Evolutionary conservation across 2,888 invertebrate species (phyloP).

Genomic region (Aspidiotus rigidus): DNA sequence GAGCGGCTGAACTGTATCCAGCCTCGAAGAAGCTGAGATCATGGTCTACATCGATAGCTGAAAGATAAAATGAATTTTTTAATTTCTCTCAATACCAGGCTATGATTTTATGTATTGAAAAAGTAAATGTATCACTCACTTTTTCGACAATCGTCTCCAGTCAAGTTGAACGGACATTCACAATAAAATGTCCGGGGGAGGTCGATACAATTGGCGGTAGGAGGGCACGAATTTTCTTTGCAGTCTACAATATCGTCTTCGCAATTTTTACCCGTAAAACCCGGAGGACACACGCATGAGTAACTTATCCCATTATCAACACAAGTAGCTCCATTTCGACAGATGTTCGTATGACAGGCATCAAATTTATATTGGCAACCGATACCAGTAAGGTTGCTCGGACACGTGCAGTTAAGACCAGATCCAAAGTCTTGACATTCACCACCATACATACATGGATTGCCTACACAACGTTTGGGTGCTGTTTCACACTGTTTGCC

Average conservation of each 20-base stretch:
- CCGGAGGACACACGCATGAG: constrained; percentile 75
- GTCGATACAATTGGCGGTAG: constrained; percentile 86
- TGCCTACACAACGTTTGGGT: constrained; percentile 86
- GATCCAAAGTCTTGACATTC: constrained; percentile 93
- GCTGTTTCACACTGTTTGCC: constrained; percentile 96
- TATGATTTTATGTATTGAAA: too few relatives aligned
- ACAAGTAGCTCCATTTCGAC: constrained; percentile 88
- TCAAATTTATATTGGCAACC: constrained; percentile 92
- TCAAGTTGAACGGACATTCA: constrained; percentile 92
- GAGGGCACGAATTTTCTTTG: constrained; percentile 86
- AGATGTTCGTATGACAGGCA: constrained; percentile 80
- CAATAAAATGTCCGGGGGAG: constrained; percentile 85
- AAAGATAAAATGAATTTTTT: constrained; percentile 40
- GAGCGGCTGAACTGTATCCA: constrained; percentile 79
- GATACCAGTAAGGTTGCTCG: constrained; percentile 71
- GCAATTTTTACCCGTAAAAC: constrained; percentile 67
- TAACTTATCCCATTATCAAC: constrained; percentile 76
- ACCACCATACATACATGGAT: constrained; percentile 92
- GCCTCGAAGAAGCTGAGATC: constrained; percentile 92
- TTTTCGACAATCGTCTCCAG: constrained; percentile 93
- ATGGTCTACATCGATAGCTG: constrained; percentile 96
- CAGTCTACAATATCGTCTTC: constrained; percentile 86
- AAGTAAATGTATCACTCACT: constrained; percentile 51
- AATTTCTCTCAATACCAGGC: too few relatives aligned
- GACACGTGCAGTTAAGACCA: constrained; percentile 87